Conservation (phyloP, 2,113 vertebrate species). For the Boleophthalmus pectinirostris region DNA sequence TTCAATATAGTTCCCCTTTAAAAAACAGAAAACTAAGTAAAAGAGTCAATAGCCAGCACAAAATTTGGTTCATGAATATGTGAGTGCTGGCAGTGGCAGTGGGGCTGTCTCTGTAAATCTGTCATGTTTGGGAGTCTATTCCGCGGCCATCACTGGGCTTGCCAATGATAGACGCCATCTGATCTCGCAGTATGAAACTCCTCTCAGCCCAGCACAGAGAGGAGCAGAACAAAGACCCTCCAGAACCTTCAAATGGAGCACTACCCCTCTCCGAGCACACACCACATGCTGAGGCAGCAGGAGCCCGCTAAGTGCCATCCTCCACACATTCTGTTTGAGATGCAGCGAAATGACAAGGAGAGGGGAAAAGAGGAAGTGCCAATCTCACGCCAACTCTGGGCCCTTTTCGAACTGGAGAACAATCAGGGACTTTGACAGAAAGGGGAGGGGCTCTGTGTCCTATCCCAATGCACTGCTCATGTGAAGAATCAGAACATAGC, state of each 20-base stretch:
- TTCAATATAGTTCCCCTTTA: too few species aligned
- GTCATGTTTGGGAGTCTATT: slow-evolving; percentile 61
- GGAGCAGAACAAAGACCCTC: slow-evolving; percentile 61
- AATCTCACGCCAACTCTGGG: slow-evolving; percentile 60
- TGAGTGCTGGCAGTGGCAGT: slow-evolving; percentile 59
- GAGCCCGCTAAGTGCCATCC: slow-evolving; percentile 77
- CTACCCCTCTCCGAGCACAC: slow-evolving; percentile 67
- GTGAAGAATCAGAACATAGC: slow-evolving; percentile 62
- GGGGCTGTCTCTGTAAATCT: slow-evolving; percentile 59
- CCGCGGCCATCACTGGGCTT: slow-evolving; percentile 48
- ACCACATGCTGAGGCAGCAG: slow-evolving; percentile 69
- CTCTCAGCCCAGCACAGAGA: slow-evolving; percentile 53
- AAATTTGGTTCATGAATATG: slow-evolving; percentile 61
- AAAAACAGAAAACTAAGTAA: slow-evolving; percentile 24
- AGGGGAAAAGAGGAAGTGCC: slow-evolving; percentile 53
- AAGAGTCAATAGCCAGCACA: slow-evolving; percentile 19
- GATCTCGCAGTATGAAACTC: slow-evolving; percentile 67
- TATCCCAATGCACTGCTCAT: slow-evolving; percentile 70
- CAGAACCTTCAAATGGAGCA: slow-evolving; percentile 69
- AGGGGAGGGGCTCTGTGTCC: slow-evolving; percentile 38
- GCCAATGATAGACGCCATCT: slow-evolving; percentile 70
- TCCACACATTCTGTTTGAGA: slow-evolving; percentile 65
- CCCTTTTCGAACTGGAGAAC: slow-evolving; percentile 65
- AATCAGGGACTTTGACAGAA: slow-evolving; percentile 60
- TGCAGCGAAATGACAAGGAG: slow-evolving; percentile 53